A percentile compares a stretch with the other conserved stretches of the same genome.
Conservation (phyloP, 2,888 invertebrate species). For the Melinaea marsaeus region DNA sequence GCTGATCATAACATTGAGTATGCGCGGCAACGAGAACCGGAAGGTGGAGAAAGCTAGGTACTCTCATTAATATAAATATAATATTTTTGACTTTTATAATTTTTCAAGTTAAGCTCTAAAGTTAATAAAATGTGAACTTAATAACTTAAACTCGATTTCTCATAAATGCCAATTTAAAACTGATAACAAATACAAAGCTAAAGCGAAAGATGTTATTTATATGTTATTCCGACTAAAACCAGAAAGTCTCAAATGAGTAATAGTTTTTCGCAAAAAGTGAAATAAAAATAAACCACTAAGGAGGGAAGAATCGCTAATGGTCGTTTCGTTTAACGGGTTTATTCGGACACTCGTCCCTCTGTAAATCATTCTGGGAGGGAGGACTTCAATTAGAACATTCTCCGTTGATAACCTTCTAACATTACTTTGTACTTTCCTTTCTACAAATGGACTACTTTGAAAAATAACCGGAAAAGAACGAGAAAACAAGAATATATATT, state of each 20-base stretch:
- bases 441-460: conserved; percentile 3
- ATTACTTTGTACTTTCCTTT: conserved; percentile 6
- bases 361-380: conserved; percentile 52
- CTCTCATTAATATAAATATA: conserved; percentile 2
- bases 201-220: not conserved
- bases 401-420: conserved; percentile 27
- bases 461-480: conserved; percentile 4
- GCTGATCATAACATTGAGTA: not conserved
- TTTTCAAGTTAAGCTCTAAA: not conserved
- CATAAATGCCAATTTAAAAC: too few species aligned
- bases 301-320: conserved; percentile 53
- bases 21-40: not conserved
- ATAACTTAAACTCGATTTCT: too few species aligned
- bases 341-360: conserved; percentile 47
- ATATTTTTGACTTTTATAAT: not conserved
- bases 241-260: conserved; percentile 22
- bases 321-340: conserved; percentile 55
- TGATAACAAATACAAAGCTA: too few species aligned
- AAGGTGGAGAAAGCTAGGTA: not conserved
- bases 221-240: not conserved
- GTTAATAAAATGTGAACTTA: not conserved
- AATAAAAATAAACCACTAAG: conserved; percentile 42
- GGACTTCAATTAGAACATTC: conserved; percentile 45
- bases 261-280: conserved; percentile 37
- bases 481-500: not conserved